phyloP scores from a whole-genome alignment of 2,888 invertebrate genomes.

The Cabera pusaria region DNA sequence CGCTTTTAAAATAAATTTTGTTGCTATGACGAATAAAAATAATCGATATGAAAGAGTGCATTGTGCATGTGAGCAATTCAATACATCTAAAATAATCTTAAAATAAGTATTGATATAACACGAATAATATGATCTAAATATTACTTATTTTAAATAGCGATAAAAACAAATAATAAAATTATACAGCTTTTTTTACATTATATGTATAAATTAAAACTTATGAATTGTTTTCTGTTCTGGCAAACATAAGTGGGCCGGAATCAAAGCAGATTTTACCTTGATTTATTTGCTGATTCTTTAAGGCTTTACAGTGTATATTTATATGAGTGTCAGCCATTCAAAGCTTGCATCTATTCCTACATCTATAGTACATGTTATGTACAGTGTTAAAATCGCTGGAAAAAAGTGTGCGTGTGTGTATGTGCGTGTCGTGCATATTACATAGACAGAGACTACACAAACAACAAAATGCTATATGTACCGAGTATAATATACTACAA shows the following conservation, averaged over 20 bases:
- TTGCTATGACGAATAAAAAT: too few species aligned
- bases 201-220: too few species aligned
- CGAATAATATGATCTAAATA: too few species aligned
- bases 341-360: slow-evolving; percentile 17
- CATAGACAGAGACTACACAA: slow-evolving; percentile 19
- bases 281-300: background rate
- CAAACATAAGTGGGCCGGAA: slow-evolving; percentile 12
- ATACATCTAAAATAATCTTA: too few species aligned
- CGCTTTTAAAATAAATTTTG: too few species aligned
- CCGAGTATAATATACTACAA: slow-evolving; percentile 10
- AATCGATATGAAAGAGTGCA: too few species aligned
- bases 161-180: too few species aligned
- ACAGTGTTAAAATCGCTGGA: slow-evolving; percentile 18
- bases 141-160: background rate
- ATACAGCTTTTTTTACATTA: too few species aligned
- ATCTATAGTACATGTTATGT: slow-evolving; percentile 19
- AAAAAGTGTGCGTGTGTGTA: slow-evolving; percentile 18
- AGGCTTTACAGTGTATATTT: too few species aligned
- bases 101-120: too few species aligned
- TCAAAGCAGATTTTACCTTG: background rate
- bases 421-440: slow-evolving; percentile 14
- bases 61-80: too few species aligned
- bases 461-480: slow-evolving; percentile 21
- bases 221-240: slow-evolving; percentile 4
- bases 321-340: slow-evolving; percentile 18